A percentile compares a stretch with the other conserved stretches of the same genome.
Evolutionary conservation across 2,113 vertebrate genomes (phyloP).

Genomic region (Heterochromis multidens): DNA sequence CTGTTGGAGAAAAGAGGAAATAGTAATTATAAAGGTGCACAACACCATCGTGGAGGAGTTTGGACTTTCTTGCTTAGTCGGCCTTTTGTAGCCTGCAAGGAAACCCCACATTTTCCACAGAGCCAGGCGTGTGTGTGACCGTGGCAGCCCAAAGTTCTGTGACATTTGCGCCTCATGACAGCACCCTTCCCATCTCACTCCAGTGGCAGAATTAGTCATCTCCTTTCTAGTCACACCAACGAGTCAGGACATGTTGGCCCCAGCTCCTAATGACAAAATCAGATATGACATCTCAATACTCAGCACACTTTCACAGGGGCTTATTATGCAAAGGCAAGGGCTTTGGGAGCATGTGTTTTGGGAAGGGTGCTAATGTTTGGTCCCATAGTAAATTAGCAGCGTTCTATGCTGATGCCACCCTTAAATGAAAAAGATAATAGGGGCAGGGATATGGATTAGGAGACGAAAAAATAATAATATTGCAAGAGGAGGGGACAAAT

Average conservation of each 20-base stretch:
- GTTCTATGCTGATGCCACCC: background rate
- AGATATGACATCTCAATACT: conserved; percentile 66
- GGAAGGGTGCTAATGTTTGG: conserved; percentile 27
- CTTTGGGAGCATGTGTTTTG: conserved; percentile 38
- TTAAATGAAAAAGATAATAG: background rate
- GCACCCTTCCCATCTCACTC: conserved; percentile 48
- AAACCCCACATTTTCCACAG: conserved; percentile 38
- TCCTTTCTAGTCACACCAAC: conserved; percentile 58
- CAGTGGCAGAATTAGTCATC: conserved; percentile 65
- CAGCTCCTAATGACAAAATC: conserved; percentile 58
- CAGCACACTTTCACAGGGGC: conserved; percentile 53
- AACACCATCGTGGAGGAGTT: background rate
- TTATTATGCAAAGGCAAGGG: conserved; percentile 36
- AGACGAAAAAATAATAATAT: background rate
- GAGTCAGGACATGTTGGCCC: conserved; percentile 65
- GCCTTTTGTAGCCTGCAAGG: background rate
- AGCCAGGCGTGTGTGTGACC: conserved; percentile 3
- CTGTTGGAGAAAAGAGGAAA: conserved; percentile 69
- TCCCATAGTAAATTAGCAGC: background rate
- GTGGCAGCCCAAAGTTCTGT: conserved; percentile 28
- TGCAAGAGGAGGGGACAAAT: background rate
- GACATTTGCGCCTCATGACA: conserved; percentile 37
- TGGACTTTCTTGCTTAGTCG: conserved; percentile 16
- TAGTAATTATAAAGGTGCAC: conserved; percentile 1
- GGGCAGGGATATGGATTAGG: background rate